Conservation (phyloP, 2,113 vertebrate genomes). For the Plotosus lineatus region DNA sequence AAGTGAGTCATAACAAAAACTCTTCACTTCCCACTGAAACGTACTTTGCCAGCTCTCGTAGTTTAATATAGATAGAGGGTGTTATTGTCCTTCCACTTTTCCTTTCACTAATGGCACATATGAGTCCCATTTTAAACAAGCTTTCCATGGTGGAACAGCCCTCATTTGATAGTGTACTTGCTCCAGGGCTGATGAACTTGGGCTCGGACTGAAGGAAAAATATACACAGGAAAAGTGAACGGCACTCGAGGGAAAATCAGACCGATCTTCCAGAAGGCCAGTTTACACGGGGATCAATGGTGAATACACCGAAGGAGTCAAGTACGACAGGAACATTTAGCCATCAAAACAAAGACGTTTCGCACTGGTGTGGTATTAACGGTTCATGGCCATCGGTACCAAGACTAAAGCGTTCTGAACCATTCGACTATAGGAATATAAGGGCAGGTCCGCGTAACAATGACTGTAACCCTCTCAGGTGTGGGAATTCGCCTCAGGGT, state of each 20-base stretch:
- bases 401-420: not conserved
- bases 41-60: not conserved
- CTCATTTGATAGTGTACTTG: not conserved
- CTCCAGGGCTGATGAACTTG: conserved; percentile 18
- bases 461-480: conserved; percentile 1
- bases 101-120: not conserved
- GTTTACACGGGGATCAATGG: conserved; percentile 47
- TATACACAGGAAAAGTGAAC: conserved; percentile 11
- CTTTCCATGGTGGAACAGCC: conserved; percentile 33
- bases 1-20: conserved; percentile 28
- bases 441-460: not conserved
- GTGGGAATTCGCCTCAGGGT: conserved; percentile 20
- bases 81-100: not conserved
- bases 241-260: conserved; percentile 26
- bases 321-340: conserved; percentile 45
- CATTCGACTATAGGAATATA: not conserved
- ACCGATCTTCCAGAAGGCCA: conserved; percentile 31
- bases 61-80: conserved; percentile 13
- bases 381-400: not conserved
- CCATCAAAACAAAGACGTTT: conserved; percentile 9
- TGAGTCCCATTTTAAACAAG: not conserved
- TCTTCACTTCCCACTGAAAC: conserved; percentile 20
- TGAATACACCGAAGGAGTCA: conserved; percentile 14
- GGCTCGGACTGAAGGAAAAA: conserved; percentile 15
- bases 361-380: not conserved